Evolutionary conservation across 2,888 invertebrate genomes (phyloP), one percentile per base, ranked within the genome.

Genomic region (Napeogenes inachia): DNA sequence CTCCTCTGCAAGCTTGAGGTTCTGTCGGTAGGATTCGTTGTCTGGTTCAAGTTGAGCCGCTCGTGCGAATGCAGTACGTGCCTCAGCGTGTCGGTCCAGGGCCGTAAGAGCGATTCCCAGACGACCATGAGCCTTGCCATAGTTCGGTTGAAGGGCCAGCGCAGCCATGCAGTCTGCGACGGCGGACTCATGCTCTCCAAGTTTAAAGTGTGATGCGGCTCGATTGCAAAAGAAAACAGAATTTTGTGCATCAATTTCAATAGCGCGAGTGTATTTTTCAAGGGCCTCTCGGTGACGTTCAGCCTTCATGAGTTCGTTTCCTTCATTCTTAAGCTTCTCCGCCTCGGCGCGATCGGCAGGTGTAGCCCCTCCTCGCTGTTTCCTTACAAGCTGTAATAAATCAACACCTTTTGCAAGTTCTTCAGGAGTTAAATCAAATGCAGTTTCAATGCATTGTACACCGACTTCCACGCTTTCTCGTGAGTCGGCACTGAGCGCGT

Each of bases 221-320:
- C 99, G 94, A 82, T 99, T 99, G 83, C 99, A 98, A 83, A 96
- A 99, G 87, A 96, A 99, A 42, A 99, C 97, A 0, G 99, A 95
- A 89, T 99, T 99, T 66, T 93, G 92, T 33, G 95, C 94, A 81
- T 98, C 97, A 62, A 97, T 88, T 73, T 94, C 92, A 69, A 99
- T 97, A 12, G 99, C 99, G 73, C 96, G 95, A 66, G 96, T 93
- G 81, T 99, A 99, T 73, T 94, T 93, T 13, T 93, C 92, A 45
- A 98, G 85, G 13, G 99, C 99, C 79, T 97, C 97, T 33, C 92
- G 90, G 78, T 93, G 94, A 73, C 95, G 94, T 65, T 95, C 94
- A 45, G 92, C 92, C 81, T 96, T 97, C 97, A 99, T 98, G n/a
- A 95, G 89, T 56, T 93, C 92, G 84, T 96, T 97, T 67, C 98